These are phyloP conservation scores for Argentina silus DNA, from an alignment of 2,797 vertebrate species.

Conservation along the genomic window DNA sequence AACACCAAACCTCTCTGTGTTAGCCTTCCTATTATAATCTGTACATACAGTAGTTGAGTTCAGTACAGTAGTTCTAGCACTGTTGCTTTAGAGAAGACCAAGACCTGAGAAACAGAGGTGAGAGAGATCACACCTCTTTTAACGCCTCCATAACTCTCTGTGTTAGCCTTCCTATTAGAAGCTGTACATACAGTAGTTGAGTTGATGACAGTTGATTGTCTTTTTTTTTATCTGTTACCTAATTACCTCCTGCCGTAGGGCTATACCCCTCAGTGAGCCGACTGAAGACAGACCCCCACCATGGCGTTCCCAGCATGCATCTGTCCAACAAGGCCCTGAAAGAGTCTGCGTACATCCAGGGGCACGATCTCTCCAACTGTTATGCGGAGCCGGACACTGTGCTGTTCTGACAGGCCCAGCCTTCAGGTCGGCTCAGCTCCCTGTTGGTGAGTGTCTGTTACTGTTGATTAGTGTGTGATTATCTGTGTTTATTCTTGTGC, in stretches of 20 bases:
- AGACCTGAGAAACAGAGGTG: no score
- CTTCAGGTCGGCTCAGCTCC: neutral
- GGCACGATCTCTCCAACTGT: conserved; percentile 56
- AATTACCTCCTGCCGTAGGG: conserved; percentile 54
- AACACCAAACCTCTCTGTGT: neutral
- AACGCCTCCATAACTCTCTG: no score
- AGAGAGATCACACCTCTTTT: no score
- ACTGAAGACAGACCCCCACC: conserved; percentile 45
- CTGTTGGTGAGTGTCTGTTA: neutral
- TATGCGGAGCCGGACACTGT: conserved; percentile 71
- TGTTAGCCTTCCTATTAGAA: no score
- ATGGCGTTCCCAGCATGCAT: conserved; percentile 59
- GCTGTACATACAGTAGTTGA: no score
- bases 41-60: neutral
- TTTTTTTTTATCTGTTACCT: neutral
- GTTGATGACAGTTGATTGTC: no score
- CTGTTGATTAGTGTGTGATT: neutral
- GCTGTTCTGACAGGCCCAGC: conserved; percentile 70
- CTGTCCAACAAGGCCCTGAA: conserved; percentile 52
- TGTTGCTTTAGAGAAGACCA: neutral
- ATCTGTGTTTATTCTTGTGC: neutral
- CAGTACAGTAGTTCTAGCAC: conserved; percentile 1
- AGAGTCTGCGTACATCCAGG: conserved; percentile 51
- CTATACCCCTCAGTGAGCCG: conserved; percentile 46
- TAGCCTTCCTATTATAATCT: no score